These are phyloP conservation scores for Peromyscus maniculatus DNA, from an alignment of 2,113 vertebrate species.

Conservation along the genomic window DNA sequence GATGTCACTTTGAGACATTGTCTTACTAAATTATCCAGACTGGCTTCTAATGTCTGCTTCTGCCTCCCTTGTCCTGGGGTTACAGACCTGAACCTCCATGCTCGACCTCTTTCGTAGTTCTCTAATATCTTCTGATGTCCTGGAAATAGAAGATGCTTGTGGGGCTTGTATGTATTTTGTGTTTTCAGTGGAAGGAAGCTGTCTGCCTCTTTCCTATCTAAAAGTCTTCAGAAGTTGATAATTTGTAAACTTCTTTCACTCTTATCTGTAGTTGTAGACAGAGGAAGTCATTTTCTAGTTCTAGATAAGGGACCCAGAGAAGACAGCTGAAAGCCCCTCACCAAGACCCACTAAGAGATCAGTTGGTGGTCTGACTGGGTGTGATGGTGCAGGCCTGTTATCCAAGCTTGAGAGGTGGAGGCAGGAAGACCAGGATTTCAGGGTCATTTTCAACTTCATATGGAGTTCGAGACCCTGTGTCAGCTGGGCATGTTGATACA, in stretches of 20 bases:
- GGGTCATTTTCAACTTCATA: not conserved
- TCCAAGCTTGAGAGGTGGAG: not conserved
- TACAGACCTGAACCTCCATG: not conserved
- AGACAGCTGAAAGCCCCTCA: not conserved
- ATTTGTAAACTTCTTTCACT: not conserved
- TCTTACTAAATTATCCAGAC: not conserved
- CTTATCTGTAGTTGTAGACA: not conserved
- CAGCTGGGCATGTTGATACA: not conserved
- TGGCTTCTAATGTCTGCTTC: not conserved
- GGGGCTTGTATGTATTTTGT: not conserved
- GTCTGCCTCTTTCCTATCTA: not conserved
- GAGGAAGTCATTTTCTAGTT: not conserved
- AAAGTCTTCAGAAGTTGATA: constrained; percentile 32
- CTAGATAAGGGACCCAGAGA: not conserved
- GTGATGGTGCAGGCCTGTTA: too few relatives aligned
- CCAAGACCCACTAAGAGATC: not conserved
- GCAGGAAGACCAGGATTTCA: not conserved
- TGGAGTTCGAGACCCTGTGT: too few relatives aligned
- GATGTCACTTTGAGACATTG: not conserved
- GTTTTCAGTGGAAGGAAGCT: not conserved
- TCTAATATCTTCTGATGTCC: not conserved
- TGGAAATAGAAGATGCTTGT: not conserved
- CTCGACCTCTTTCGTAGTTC: not conserved
- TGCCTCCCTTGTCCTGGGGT: not conserved
- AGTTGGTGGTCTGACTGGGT: not conserved